Evolutionary conservation across 1,140 invertebrate genomes (phyloP).

Genomic region (Littorina saxatilis): DNA sequence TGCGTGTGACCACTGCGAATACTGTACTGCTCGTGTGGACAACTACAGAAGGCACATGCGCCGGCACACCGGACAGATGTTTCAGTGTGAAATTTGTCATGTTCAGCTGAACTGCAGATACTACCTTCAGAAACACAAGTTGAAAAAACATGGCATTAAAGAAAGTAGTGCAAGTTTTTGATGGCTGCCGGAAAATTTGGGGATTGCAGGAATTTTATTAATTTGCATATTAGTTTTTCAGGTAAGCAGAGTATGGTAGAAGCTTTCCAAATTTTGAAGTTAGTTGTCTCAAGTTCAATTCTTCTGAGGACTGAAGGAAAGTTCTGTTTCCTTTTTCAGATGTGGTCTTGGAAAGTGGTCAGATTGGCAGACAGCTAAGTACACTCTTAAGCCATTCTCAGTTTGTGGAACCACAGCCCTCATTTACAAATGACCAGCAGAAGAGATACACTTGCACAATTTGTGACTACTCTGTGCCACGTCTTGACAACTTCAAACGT

Average conservation of each 20-base stretch:
- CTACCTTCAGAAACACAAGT: constrained; percentile 25
- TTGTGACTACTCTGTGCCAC: constrained; percentile 9
- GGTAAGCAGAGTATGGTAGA: too few species aligned
- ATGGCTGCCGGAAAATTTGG: too few species aligned
- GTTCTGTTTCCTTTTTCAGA: constrained; percentile 25
- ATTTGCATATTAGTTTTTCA: too few species aligned
- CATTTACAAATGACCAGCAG: neutral
- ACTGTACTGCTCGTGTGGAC: neutral
- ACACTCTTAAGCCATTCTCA: neutral
- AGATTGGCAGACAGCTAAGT: constrained; percentile 9
- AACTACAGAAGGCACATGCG: constrained; percentile 25
- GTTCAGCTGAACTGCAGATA: constrained; percentile 20
- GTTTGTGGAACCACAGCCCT: neutral
- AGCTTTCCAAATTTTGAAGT: too few species aligned
- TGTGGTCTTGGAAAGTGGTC: constrained; percentile 1
- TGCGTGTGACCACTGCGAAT: constrained; percentile 9
- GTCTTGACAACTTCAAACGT: constrained; percentile 14
- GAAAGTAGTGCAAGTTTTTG: neutral
- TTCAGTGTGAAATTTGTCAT: constrained; percentile 19
- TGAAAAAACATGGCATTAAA: constrained; percentile 9
- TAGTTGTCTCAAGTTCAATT: too few species aligned
- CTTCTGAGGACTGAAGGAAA: neutral
- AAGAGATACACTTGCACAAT: constrained; percentile 22
- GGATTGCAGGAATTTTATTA: too few species aligned
- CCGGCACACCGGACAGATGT: constrained; percentile 19